These are phyloP conservation scores for Dromiciops gliroides DNA, from an alignment of 2,113 vertebrate genomes.

Conservation along the genomic window DNA sequence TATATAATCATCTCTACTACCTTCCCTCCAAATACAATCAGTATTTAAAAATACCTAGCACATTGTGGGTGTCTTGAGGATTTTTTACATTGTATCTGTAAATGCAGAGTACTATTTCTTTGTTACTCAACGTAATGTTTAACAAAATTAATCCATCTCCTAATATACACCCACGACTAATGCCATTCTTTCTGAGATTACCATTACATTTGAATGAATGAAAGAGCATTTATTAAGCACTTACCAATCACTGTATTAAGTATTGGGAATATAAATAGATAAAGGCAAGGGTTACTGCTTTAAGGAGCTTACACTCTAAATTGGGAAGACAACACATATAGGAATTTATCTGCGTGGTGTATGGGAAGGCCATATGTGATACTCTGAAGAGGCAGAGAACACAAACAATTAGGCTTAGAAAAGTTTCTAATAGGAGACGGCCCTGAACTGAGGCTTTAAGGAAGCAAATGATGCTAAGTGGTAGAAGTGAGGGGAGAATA, in stretches of 20 bases:
- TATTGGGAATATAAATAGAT: no score
- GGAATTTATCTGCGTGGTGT: neutral
- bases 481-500: neutral
- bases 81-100: neutral
- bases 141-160: neutral
- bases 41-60: neutral
- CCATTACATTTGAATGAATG: neutral
- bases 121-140: neutral
- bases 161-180: neutral
- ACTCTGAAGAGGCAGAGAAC: neutral
- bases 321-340: neutral
- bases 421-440: neutral
- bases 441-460: no score
- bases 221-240: neutral
- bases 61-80: neutral
- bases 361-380: neutral
- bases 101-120: neutral
- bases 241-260: neutral
- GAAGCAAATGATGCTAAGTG: neutral
- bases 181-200: neutral
- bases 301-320: neutral
- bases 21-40: neutral
- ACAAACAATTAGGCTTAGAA: neutral
- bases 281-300: neutral
- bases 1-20: no score